A percentile compares a stretch with the other conserved stretches of the same genome.
phyloP scores from a whole-genome alignment of 2,797 vertebrate species.

The Enteromius mattozi region DNA sequence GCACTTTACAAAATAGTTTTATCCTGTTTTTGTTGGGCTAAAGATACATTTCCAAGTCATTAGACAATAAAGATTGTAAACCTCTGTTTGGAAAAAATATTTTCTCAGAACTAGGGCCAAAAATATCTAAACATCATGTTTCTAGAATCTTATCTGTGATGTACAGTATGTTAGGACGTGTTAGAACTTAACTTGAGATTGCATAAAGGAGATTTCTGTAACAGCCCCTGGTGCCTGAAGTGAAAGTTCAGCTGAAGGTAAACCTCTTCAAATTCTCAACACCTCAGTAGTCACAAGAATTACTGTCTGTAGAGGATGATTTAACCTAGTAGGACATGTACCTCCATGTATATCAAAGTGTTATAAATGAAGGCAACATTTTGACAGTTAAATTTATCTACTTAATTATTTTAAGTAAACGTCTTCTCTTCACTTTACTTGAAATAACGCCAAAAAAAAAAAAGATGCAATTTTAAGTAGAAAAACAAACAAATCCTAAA shows the following conservation, averaged over 20 bases:
- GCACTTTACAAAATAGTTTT: neutral
- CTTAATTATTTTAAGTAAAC: neutral
- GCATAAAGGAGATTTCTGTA: neutral
- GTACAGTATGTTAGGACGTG: neutral
- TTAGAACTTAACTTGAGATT: neutral
- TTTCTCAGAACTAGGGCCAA: neutral
- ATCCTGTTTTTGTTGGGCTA: neutral
- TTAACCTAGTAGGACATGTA: neutral
- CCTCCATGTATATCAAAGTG: neutral
- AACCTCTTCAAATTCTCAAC: neutral
- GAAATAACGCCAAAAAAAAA: no score
- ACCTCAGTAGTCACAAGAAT: neutral
- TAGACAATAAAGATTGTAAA: neutral
- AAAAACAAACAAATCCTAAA: neutral
- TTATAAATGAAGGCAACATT: neutral
- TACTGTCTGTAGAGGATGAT: neutral
- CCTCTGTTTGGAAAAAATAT: neutral
- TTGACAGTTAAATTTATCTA: neutral
- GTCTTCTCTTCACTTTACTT: neutral
- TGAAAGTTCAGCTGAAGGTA: neutral
- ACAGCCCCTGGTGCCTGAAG: neutral
- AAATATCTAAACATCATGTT: conserved; percentile 3
- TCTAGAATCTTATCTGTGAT: neutral
- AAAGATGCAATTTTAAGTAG: neutral
- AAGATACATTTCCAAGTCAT: neutral